Conservation (phyloP, 2,797 vertebrate species). For the Spatula versicolor region DNA sequence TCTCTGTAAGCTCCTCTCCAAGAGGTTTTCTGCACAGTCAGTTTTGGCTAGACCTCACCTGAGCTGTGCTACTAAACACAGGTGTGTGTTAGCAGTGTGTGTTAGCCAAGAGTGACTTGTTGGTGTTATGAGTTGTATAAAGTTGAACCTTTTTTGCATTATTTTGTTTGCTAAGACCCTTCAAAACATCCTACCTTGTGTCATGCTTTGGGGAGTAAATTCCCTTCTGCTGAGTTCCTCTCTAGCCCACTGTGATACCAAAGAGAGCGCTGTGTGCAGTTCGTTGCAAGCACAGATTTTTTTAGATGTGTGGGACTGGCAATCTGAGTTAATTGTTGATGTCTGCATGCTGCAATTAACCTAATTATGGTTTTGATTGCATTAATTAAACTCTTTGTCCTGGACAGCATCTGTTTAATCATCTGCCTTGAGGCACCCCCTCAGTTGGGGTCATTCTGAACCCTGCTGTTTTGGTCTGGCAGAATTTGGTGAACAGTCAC, state of each 20-base stretch:
- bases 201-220: neutral
- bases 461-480: neutral
- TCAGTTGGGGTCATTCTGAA: conserved; percentile 25
- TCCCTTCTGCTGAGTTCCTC: neutral
- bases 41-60: neutral
- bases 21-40: neutral
- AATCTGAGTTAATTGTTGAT: conserved; percentile 68
- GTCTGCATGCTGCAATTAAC: conserved; percentile 48
- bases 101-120: neutral
- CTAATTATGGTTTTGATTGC: conserved; percentile 63
- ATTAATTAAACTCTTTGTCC: conserved; percentile 70
- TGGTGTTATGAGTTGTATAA: neutral
- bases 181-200: neutral
- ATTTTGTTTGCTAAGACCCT: neutral
- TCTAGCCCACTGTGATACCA: neutral
- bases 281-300: neutral
- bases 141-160: neutral
- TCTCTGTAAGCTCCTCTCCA: neutral
- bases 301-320: conserved; percentile 28
- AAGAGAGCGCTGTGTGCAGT: neutral
- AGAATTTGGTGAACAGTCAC: neutral
- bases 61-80: neutral
- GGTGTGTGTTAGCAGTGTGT: neutral
- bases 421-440: conserved; percentile 11
- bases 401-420: conserved; percentile 35